Conservation (phyloP, 2,797 vertebrate genomes). For the Hozukius guyotensis region DNA sequence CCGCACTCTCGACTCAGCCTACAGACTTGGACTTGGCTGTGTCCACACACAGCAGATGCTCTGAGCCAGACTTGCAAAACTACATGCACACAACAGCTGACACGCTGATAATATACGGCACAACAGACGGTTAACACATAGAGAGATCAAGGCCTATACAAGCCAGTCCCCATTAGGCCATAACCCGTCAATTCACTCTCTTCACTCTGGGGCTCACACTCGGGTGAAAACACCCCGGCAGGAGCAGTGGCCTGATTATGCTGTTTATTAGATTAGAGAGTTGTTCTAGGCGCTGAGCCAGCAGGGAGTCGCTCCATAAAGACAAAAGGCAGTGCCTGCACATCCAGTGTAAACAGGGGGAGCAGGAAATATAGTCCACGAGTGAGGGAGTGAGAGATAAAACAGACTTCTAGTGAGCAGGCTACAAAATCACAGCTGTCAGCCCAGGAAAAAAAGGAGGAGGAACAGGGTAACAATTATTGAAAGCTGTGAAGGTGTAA, state of each 20-base stretch:
- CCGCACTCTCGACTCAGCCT: constrained; percentile 35
- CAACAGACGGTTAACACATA: constrained; percentile 29
- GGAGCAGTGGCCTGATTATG: constrained; percentile 46
- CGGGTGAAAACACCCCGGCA: constrained; percentile 19
- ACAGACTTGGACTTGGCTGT: constrained; percentile 28
- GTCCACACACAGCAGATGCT: constrained; percentile 49
- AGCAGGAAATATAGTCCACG: constrained; percentile 14
- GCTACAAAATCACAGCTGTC: constrained; percentile 7
- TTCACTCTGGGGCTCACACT: constrained; percentile 43
- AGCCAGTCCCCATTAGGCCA: constrained; percentile 20
- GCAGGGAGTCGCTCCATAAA: constrained; percentile 43
- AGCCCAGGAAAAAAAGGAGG: background rate
- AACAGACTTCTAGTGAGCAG: constrained; percentile 14
- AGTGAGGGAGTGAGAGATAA: constrained; percentile 16
- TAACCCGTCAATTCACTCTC: constrained; percentile 27
- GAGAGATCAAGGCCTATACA: constrained; percentile 12
- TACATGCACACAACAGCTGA: constrained; percentile 30
- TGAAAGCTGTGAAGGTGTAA: constrained; percentile 34
- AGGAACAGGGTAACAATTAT: constrained; percentile 18
- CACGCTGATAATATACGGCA: constrained; percentile 5
- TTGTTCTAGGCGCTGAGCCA: constrained; percentile 44
- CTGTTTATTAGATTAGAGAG: constrained; percentile 65
- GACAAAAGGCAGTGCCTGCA: constrained; percentile 42
- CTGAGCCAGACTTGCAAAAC: constrained; percentile 39
- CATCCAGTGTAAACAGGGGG: constrained; percentile 33